Base-by-base conservation (phyloP, 2,888 invertebrate species). In the Stegana nigrithorax region DNA sequence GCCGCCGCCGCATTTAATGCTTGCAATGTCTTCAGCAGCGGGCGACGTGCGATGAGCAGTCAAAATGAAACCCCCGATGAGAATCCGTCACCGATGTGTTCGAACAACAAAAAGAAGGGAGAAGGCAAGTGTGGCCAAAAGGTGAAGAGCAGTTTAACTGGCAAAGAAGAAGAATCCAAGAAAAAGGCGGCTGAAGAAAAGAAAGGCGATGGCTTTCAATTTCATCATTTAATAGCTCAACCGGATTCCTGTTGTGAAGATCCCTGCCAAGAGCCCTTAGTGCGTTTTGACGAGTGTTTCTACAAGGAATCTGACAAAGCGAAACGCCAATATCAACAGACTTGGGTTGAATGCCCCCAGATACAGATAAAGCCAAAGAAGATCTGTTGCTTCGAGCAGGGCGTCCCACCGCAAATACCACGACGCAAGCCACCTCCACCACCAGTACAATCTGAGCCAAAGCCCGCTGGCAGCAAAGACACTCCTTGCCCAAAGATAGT, bases 341-440 rank as follows among this genome's bases (percentile, higher is more conserved):
- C 82, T 1, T 82, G 83, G 83, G 63, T 72, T 0, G 73, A 76
- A 36, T 82, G 80, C 42, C 78, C 82, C 0, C 53, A 67, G 0
- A 21, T 75, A 2, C 12, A 62, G 10, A 70, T 73, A 2, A 65
- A 71, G 21, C 73, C 72, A 25, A 76, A 73, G 29, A 71, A 73
- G 19, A 57, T 75, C 0, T 80, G 81, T 53, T 75, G 76, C 42
- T 63, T 59, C 45, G 59, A 57, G 0, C 58, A 67, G 2, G 26
- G 12, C 0, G 4, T 42, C 4, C 50, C 53, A 0, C 73, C 72
- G 0, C 72, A 71, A 0, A 25, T 69, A 1, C 21, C 14, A 0
- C 73, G 78, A 0, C 78, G 75, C 1, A 23, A 29, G 10, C 61
- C 55, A 8, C 8, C 10, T 10, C 23, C 23, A 7, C n/a, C n/a